These are phyloP conservation scores for Drosophila maculinotata DNA, from an alignment of 2,888 invertebrate genomes.

Conservation along the genomic window DNA sequence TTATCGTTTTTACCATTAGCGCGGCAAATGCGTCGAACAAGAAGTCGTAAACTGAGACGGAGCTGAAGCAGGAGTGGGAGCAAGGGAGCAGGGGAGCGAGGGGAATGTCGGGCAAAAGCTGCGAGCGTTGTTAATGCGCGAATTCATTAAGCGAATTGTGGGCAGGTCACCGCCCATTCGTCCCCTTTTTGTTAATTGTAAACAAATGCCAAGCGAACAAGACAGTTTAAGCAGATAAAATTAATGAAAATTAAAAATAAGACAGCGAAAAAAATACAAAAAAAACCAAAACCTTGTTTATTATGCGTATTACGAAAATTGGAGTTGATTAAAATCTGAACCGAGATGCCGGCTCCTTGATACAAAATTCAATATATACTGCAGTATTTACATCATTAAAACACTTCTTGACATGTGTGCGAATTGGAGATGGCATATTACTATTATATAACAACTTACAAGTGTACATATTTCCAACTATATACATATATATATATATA, in stretches of 20 bases:
- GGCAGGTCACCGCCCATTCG: constrained; percentile 23
- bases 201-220: constrained; percentile 53
- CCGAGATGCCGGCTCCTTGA: not conserved
- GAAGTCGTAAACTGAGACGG: constrained; percentile 7
- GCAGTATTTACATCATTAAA: no score
- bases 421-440: no score
- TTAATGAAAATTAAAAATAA: constrained; percentile 43
- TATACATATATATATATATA: no score
- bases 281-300: constrained; percentile 1
- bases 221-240: constrained; percentile 46
- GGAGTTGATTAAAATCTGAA: constrained; percentile 8
- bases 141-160: constrained; percentile 71
- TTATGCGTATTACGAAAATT: constrained; percentile 1
- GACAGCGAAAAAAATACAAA: constrained; percentile 4
- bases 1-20: constrained; percentile 77
- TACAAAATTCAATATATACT: not conserved
- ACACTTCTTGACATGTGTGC: no score
- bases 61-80: not conserved
- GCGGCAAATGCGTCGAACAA: constrained; percentile 63
- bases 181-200: constrained; percentile 52
- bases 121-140: constrained; percentile 67
- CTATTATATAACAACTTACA: no score
- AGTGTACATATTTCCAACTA: no score
- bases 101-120: constrained; percentile 12
- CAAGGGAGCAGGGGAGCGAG: not conserved